A percentile compares a stretch with the other conserved stretches of the same genome.
phyloP scores from a whole-genome alignment of 2,888 invertebrate species.

The Andrena bucephala region DNA sequence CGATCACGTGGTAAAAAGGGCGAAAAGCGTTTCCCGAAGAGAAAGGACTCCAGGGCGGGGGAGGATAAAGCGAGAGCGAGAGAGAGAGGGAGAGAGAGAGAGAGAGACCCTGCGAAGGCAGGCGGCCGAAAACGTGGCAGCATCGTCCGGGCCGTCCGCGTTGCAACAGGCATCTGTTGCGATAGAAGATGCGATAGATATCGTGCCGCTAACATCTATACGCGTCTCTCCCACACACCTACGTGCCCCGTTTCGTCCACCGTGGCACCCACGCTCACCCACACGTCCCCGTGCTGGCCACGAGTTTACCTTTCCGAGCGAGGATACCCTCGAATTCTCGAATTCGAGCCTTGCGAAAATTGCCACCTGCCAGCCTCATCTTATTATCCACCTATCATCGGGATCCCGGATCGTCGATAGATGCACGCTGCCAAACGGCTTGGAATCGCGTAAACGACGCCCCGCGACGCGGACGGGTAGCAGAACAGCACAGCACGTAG shows the following conservation, averaged over 20 bases:
- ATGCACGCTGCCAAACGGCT: too few species aligned
- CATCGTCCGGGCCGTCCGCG: slow-evolving; percentile 76
- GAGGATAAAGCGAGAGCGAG: slow-evolving; percentile 12
- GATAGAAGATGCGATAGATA: slow-evolving; percentile 81
- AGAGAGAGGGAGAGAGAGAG: slow-evolving; percentile 5
- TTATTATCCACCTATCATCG: too few species aligned
- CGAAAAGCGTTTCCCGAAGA: slow-evolving; percentile 69
- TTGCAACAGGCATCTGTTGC: slow-evolving; percentile 84
- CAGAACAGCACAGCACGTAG: neutral
- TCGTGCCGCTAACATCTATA: slow-evolving; percentile 61
- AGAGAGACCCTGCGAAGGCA: slow-evolving; percentile 10
- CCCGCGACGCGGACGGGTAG: too few species aligned
- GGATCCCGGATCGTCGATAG: too few species aligned
- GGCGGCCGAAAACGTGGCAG: slow-evolving; percentile 73
- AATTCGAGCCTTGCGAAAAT: neutral
- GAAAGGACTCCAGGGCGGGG: slow-evolving; percentile 46
- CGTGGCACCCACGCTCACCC: slow-evolving; percentile 11
- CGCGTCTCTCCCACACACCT: slow-evolving; percentile 56
- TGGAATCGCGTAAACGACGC: too few species aligned
- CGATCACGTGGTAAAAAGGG: slow-evolving; percentile 74
- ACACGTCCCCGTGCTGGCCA: neutral
- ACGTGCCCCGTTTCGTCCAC: neutral
- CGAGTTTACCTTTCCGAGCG: slow-evolving; percentile 4
- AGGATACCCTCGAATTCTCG: neutral
- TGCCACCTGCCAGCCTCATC: neutral